Percentiles rank a stretch among this genome's conserved stretches.
Conservation (phyloP, 2,113 vertebrate genomes). For the Dolichotis patagonum region DNA sequence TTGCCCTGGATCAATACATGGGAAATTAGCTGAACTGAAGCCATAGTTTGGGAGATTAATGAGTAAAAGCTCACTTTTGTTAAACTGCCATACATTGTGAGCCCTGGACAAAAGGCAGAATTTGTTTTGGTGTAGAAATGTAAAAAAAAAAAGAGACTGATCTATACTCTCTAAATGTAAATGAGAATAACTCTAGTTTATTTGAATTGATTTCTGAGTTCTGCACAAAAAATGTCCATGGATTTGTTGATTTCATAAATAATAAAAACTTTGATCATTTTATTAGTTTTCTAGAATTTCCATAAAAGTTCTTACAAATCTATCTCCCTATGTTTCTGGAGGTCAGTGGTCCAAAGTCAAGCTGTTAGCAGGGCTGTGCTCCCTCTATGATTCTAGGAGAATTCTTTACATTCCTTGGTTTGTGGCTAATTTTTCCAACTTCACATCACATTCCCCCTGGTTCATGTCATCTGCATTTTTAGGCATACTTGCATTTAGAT, state of each 20-base stretch:
- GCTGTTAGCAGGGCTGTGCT: background rate
- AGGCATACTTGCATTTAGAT: background rate
- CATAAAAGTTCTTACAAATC: background rate
- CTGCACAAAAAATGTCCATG: background rate
- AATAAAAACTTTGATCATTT: background rate
- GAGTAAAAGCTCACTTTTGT: background rate
- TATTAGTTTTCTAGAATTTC: background rate
- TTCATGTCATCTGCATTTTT: background rate
- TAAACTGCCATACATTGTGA: background rate
- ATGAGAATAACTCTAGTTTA: background rate
- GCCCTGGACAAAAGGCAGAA: background rate
- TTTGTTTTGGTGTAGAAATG: background rate
- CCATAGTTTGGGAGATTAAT: conserved; percentile 13
- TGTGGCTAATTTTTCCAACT: background rate
- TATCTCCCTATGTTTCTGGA: background rate
- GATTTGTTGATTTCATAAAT: background rate
- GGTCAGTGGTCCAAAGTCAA: background rate
- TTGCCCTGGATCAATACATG: conserved; percentile 6
- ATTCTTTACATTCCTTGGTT: background rate
- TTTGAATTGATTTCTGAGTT: background rate
- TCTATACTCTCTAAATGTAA: background rate
- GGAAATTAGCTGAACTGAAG: conserved; percentile 52
- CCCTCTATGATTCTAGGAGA: background rate
- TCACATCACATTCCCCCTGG: background rate
- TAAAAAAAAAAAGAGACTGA: background rate